Evolutionary conservation across 2,113 vertebrate species (phyloP).

Genomic region (Dipodomys merriami): DNA sequence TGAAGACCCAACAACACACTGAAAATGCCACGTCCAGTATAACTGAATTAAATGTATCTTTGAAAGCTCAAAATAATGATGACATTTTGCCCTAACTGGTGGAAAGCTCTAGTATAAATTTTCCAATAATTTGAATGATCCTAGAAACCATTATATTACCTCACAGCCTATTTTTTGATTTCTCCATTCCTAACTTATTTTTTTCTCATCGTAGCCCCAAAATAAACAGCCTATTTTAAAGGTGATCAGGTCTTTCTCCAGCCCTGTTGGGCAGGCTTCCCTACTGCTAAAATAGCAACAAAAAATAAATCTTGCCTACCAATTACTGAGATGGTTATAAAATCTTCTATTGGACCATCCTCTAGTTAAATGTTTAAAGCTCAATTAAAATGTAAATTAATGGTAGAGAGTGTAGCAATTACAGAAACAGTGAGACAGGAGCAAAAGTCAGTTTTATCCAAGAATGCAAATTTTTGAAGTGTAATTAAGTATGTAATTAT

Average conservation of each 20-base stretch:
- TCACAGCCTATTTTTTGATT: slow-evolving; percentile 75
- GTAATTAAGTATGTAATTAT: slow-evolving; percentile 75
- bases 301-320: slow-evolving; percentile 63
- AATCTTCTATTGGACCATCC: slow-evolving; percentile 62
- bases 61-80: slow-evolving; percentile 55
- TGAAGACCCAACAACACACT: neutral
- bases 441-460: slow-evolving; percentile 67
- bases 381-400: slow-evolving; percentile 82
- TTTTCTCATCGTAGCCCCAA: slow-evolving; percentile 55
- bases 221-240: slow-evolving; percentile 73
- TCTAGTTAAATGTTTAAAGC: slow-evolving; percentile 75
- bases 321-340: slow-evolving; percentile 69
- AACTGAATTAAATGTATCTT: slow-evolving; percentile 37
- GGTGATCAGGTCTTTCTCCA: slow-evolving; percentile 62
- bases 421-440: slow-evolving; percentile 50
- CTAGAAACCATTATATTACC: slow-evolving; percentile 65
- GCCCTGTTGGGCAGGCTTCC: slow-evolving; percentile 23
- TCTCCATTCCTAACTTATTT: slow-evolving; percentile 61
- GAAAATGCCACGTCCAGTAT: slow-evolving; percentile 18
- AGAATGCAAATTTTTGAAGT: slow-evolving; percentile 68
- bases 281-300: slow-evolving; percentile 68
- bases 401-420: slow-evolving; percentile 50
- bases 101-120: slow-evolving; percentile 50
- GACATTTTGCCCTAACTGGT: slow-evolving; percentile 61
- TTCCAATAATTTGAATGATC: slow-evolving; percentile 58